A percentile compares a stretch with the other conserved stretches of the same genome.
These are phyloP conservation scores for Pan troglodytes DNA, from an alignment of 2,113 vertebrate species.

Conservation along the genomic window NHGRI_mPanTro3-v2.1_pri NC_072407.2:120557501-120558000, in stretches of 20 bases:
- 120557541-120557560: neutral
- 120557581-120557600: neutral
- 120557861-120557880: neutral
- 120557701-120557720: neutral
- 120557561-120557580: neutral
- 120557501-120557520: neutral
- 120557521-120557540: neutral
- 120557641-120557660: neutral
- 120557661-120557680: neutral
- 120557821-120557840: slow-evolving; percentile 4
- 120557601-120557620: neutral
- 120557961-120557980: neutral
- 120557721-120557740: neutral
- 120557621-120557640: neutral
- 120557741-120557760: neutral
- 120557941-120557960: neutral
- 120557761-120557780: neutral
- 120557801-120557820: neutral
- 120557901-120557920: neutral
- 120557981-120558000: neutral
- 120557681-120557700: neutral
- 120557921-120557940: neutral
- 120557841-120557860: neutral
- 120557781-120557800: slow-evolving; percentile 54
- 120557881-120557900: neutral